Evolutionary conservation across 2,888 invertebrate species (phyloP), one percentile per base, ranked within the genome.

Genomic region (Mongoloraphidia duomilia): DNA sequence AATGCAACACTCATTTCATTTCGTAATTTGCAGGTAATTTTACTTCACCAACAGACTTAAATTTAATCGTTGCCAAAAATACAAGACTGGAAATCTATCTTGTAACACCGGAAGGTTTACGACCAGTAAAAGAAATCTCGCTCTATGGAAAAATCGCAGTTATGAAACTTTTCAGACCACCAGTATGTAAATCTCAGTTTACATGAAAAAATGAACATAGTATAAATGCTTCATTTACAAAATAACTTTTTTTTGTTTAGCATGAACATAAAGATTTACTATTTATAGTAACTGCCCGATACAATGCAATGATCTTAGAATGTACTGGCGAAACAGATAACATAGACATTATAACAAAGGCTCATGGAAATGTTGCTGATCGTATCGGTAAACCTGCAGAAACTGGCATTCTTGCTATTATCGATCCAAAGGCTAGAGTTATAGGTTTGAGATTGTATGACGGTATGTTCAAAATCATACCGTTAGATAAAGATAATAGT

Each of bases 271-370:
- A 94, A 67, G 95, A 97, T 67, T 71, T 91, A 49, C 73, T 98
- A 41, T 95, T 98, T 65, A 80, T 98, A 39, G 75, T 98, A 47
- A 98, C 98, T 8, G 80, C 84, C 42, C 81, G 95, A 42, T 93
- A 94, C 65, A 93, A 96, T 74, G 94, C 95, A 2, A 95, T 97
- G 89, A 94, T 98, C 61, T 69, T 98, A 54, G 94, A 95, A 69
- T 96, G 93, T 69, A 72, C 73, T 4, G 61, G 70, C 11, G 80
- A 82, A 54, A 86, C 84, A 5, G 92, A 91, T 52, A 77, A 77
- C 55, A 76, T 96, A 49, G 92, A 94, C 63, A 93, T 97, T 26
- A 81, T 94, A 45, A 97, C 97, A 1, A 83, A 88, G 65, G 96
- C 96, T 4, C 92, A 95, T 65, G 97, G 97, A 4, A 93, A 92